A percentile compares a stretch with the other conserved stretches of the same genome.
Conservation (phyloP, 1,140 invertebrate genomes). For the Arion vulgaris region DNA sequence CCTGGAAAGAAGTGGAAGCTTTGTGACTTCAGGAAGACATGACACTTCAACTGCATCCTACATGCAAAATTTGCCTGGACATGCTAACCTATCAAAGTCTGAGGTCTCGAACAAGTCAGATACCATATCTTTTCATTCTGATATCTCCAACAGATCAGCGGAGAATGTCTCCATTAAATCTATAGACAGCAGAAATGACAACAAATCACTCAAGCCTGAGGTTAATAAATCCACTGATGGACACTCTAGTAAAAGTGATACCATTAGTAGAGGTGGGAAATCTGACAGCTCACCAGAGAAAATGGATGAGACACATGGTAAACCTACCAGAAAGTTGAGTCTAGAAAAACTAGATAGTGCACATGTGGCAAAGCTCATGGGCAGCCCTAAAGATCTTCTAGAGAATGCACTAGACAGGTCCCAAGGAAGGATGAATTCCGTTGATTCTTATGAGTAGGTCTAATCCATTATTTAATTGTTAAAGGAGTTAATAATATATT, state of each 20-base stretch:
- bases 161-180: conserved; percentile 1
- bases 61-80: background rate
- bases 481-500: too few species aligned
- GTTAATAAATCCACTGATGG: background rate
- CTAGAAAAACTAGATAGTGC: background rate
- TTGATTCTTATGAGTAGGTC: conserved; percentile 23
- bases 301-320: background rate
- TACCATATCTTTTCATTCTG: conserved; percentile 15
- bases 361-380: background rate
- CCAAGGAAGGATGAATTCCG: background rate
- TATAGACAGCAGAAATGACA: background rate
- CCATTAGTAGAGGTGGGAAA: background rate
- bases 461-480: too few species aligned
- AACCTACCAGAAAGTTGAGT: background rate
- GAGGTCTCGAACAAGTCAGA: conserved; percentile 26
- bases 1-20: conserved; percentile 30
- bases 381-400: conserved; percentile 1
- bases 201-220: background rate
- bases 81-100: background rate
- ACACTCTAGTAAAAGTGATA: background rate
- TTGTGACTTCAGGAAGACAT: background rate
- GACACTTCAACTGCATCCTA: background rate
- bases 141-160: background rate
- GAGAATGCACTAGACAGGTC: conserved; percentile 6
- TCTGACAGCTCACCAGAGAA: conserved; percentile 15